Base-by-base conservation (phyloP, 2,888 invertebrate species). In the Nemotelus nigrinus region DNA sequence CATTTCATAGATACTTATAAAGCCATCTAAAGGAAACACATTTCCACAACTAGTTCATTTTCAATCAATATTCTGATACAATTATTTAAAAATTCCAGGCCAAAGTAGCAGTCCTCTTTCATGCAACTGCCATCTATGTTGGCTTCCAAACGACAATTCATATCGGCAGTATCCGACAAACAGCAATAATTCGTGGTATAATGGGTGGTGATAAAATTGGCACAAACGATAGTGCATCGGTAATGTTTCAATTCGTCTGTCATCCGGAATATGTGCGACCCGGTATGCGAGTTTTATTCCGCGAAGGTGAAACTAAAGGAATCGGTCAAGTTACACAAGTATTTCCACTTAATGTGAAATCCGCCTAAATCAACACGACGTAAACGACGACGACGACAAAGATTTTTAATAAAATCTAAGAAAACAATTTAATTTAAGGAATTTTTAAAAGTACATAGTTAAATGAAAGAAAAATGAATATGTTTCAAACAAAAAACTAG, bases 161-260 rank as follows among this genome's bases (percentile, higher is more conserved):
- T 86, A 95, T 98, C 74, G 98, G 97, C 0, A 98, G 96, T 83
- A 95, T 99, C 5, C 89, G 98, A 0, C 98, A 98, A 88, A 98
- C 98, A 0, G 98, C 96, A n/a, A 92, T 94, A 6, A 93, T 98
- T 68, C 92, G 94, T 82, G 95, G 92, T 39, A 92, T 92, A 80
- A 90, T 91, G 89, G 90, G 89, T 8, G 84, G 85, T 44, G 86
- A 85, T 48, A 85, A 85, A 77, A 83, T 91, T 0, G 87, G 94
- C 55, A 96, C 96, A 0, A 96, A 97, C 81, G 94, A 96, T 83
- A 91, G 91, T 4, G 96, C 96, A 0, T 93, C 94, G 0, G 96
- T 97, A 0, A 88, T 95, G 83, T 97, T 98, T 88, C 91, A 94
- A 78, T 97, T 98, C 87, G 91, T 94, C 78, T 90, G 94, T 65